Evolutionary conservation across 2,888 invertebrate genomes (phyloP).

Genomic region (Trachelus stipa): DNA sequence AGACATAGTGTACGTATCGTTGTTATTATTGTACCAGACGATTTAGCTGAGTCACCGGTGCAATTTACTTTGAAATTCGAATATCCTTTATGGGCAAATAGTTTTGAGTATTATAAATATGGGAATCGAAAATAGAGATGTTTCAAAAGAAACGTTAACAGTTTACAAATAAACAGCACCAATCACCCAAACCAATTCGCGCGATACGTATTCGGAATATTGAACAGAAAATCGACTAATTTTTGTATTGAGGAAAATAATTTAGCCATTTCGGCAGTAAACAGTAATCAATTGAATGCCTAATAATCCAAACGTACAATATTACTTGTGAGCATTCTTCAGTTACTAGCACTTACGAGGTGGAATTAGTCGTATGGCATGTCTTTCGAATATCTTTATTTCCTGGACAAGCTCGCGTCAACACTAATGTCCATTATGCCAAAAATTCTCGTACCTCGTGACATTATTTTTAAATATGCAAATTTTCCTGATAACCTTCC

Average conservation of each 20-base stretch:
- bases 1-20: neutral
- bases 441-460: neutral
- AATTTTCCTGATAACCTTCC: slow-evolving; percentile 61
- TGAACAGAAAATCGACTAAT: neutral
- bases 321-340: slow-evolving; percentile 9
- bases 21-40: neutral
- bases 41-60: neutral
- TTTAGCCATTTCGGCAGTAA: neutral
- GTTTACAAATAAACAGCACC: neutral
- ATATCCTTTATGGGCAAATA: neutral
- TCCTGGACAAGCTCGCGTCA: neutral
- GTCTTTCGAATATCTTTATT: neutral
- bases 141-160: neutral
- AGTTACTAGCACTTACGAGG: slow-evolving; percentile 1
- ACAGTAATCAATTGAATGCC: neutral
- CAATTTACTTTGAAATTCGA: neutral
- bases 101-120: neutral
- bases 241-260: neutral
- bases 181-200: neutral
- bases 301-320: neutral
- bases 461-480: slow-evolving; percentile 45
- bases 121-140: neutral
- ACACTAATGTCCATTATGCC: neutral
- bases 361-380: neutral
- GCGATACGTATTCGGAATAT: neutral